phyloP scores from a whole-genome alignment of 2,888 invertebrate genomes.

The Nemurella pictetii region DNA sequence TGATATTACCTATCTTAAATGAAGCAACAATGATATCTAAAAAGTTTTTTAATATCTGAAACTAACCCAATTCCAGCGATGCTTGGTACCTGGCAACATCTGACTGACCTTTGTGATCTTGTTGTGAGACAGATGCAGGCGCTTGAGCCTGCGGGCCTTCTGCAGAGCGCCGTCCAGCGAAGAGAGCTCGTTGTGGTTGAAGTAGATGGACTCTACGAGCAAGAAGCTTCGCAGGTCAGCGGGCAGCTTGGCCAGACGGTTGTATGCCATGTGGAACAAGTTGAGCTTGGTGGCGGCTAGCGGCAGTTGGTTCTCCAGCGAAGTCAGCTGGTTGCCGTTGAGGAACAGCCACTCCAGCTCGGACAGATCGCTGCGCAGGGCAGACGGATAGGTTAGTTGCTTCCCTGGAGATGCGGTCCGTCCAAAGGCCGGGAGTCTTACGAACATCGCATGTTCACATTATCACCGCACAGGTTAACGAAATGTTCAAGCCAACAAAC shows the following conservation, averaged over 20 bases:
- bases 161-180: conserved; percentile 72
- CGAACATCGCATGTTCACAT: no score
- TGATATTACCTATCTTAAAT: no score
- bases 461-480: no score
- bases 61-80: no score
- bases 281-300: conserved; percentile 65
- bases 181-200: conserved; percentile 71
- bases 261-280: conserved; percentile 74
- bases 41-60: no score
- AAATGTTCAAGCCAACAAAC: no score
- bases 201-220: conserved; percentile 69
- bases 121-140: conserved; percentile 72
- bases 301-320: conserved; percentile 73
- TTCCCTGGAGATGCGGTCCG: background rate
- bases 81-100: no score
- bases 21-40: no score
- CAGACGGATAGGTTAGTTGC: background rate
- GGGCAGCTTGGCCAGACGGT: conserved; percentile 71
- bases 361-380: conserved; percentile 60
- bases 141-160: conserved; percentile 66
- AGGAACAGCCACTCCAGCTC: conserved; percentile 78
- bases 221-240: conserved; percentile 70
- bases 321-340: conserved; percentile 73
- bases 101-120: conserved; percentile 56
- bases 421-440: background rate